Evolutionary conservation across 2,797 vertebrate species (phyloP).

Genomic region (Peromyscus aztecus): DNA sequence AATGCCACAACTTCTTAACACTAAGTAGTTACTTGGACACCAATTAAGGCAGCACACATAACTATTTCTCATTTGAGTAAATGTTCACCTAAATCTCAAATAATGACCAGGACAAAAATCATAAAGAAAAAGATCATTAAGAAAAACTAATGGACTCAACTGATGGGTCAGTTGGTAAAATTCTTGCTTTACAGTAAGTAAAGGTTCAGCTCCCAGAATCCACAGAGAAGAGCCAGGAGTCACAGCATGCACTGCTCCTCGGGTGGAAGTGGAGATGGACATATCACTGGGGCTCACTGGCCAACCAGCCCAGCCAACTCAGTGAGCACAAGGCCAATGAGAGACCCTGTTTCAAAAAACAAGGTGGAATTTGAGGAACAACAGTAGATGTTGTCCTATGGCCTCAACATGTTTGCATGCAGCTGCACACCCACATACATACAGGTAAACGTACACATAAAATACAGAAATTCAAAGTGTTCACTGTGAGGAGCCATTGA

Average conservation of each 20-base stretch:
- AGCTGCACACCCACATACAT: not conserved
- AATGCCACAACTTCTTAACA: slow-evolving; percentile 29
- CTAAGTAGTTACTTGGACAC: not conserved
- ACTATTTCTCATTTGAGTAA: slow-evolving; percentile 50
- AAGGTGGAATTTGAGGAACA: not conserved
- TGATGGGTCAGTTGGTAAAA: not conserved
- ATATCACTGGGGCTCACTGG: not conserved
- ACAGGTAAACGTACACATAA: not conserved
- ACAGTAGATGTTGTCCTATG: not conserved
- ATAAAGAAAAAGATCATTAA: not conserved
- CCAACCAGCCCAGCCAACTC: not conserved
- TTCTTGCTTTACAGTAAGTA: not conserved
- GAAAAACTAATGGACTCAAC: not conserved
- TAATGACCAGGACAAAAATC: not conserved
- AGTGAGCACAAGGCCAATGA: not conserved
- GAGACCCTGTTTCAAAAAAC: not conserved
- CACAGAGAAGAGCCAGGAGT: not conserved
- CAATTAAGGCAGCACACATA: slow-evolving; percentile 38
- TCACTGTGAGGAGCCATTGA: not conserved
- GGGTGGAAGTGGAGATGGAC: not conserved
- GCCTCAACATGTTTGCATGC: not conserved
- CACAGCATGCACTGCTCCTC: accelerated
- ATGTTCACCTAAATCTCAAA: slow-evolving; percentile 31
- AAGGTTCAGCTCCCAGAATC: not conserved
- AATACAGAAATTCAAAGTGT: not conserved